Percentiles rank a stretch among this genome's conserved stretches.
Evolutionary conservation across 2,888 invertebrate species (phyloP).

Genomic region (Diarsia brunnea): DNA sequence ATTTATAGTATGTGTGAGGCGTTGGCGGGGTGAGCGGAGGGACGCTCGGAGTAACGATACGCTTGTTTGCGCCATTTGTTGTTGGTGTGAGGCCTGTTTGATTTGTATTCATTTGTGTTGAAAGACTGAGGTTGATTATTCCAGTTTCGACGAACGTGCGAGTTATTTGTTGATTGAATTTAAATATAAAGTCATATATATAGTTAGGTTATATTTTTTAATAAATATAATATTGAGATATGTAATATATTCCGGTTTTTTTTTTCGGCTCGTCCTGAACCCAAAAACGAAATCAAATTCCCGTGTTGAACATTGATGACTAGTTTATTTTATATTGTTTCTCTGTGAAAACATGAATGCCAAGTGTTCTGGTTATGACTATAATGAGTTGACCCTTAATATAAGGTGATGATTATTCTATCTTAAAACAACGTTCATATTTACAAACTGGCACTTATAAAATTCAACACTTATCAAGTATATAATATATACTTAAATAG

Average conservation of each 20-base stretch:
- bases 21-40: conserved; percentile 41
- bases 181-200: conserved; percentile 91
- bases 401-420: conserved; percentile 54
- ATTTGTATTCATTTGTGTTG: conserved; percentile 87
- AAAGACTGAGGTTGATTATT: conserved; percentile 90
- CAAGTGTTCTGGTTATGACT: conserved; percentile 11
- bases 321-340: conserved; percentile 63
- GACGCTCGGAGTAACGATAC: conserved; percentile 68
- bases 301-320: conserved; percentile 58
- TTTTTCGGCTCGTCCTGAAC: conserved; percentile 18
- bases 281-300: conserved; percentile 1
- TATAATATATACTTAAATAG: background rate
- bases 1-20: conserved; percentile 71
- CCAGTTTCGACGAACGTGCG: conserved; percentile 89
- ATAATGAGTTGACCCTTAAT: conserved; percentile 56
- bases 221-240: conserved; percentile 91
- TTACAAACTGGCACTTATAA: conserved; percentile 62
- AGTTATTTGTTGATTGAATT: conserved; percentile 90
- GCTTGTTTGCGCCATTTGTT: conserved; percentile 80
- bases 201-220: conserved; percentile 91
- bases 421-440: conserved; percentile 34
- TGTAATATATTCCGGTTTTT: conserved; percentile 87
- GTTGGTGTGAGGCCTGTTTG: conserved; percentile 81
- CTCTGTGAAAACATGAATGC: conserved; percentile 11
- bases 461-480: conserved; percentile 25